A percentile compares a stretch with the other conserved stretches of the same genome.
These are phyloP conservation scores for Threskiornis aethiopicus DNA, from an alignment of 2,797 vertebrate species.

Conservation along the genomic window DNA sequence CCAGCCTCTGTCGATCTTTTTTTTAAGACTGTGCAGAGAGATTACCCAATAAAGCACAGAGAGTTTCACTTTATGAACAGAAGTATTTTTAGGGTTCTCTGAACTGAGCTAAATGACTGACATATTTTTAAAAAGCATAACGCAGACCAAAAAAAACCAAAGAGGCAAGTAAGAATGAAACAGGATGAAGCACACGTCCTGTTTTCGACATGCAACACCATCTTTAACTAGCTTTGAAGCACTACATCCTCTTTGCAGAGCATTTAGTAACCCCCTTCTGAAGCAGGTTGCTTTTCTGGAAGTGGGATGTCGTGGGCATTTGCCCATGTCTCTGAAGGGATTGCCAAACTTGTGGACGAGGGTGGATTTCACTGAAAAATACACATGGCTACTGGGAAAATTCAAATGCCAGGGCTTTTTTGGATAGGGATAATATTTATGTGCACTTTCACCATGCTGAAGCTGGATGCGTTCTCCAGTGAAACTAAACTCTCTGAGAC, in stretches of 20 bases:
- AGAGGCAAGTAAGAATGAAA: slow-evolving; percentile 16
- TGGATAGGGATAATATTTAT: background rate
- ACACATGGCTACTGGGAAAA: background rate
- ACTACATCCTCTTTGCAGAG: background rate
- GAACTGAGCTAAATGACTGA: background rate
- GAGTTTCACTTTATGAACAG: background rate
- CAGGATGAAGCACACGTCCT: slow-evolving; percentile 45
- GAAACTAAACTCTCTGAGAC: background rate
- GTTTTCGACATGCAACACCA: background rate
- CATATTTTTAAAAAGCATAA: background rate
- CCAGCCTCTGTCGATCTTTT: background rate
- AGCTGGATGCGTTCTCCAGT: background rate
- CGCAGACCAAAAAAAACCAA: background rate
- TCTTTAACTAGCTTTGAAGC: background rate
- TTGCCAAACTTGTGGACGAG: background rate
- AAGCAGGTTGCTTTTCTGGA: background rate
- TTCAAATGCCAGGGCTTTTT: background rate
- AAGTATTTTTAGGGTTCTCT: slow-evolving; percentile 1
- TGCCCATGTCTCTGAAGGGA: background rate
- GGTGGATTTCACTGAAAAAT: background rate
- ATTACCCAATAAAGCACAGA: background rate
- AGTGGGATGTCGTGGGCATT: background rate
- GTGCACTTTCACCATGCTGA: background rate
- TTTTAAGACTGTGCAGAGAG: background rate
- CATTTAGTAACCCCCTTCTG: background rate